A percentile compares a stretch with the other conserved stretches of the same genome.
Conservation (phyloP, 2,113 vertebrate species). For the Ictidomys tridecemlineatus region DNA sequence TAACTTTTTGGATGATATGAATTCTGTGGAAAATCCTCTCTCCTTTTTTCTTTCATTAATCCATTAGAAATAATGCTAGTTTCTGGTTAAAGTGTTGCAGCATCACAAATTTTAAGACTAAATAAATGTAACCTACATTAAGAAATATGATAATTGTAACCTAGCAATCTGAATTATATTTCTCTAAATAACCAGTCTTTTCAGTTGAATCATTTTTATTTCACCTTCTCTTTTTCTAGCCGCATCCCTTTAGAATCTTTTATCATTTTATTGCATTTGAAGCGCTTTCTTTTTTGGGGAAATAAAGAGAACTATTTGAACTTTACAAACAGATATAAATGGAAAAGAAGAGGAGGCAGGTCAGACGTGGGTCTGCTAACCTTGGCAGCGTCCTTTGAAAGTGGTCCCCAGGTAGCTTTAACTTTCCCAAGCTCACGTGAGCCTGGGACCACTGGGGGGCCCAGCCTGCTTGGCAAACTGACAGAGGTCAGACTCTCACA, state of each 20-base stretch:
- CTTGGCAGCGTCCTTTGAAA: slow-evolving; percentile 87
- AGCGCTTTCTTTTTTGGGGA: slow-evolving; percentile 57
- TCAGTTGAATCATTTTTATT: slow-evolving; percentile 53
- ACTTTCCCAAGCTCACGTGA: slow-evolving; percentile 77
- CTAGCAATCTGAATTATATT: slow-evolving; percentile 60
- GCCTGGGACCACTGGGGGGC: slow-evolving; percentile 77
- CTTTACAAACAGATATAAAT: slow-evolving; percentile 81
- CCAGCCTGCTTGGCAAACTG: slow-evolving; percentile 82
- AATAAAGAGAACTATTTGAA: slow-evolving; percentile 49
- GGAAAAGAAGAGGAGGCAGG: slow-evolving; percentile 58
- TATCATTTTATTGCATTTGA: slow-evolving; percentile 68
- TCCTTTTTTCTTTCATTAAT: not conserved
- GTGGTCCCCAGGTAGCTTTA: slow-evolving; percentile 84
- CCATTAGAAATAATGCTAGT: not conserved
- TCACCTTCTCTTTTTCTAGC: slow-evolving; percentile 59
- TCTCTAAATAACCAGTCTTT: slow-evolving; percentile 68
- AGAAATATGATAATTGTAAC: slow-evolving; percentile 63
- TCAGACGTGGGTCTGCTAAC: slow-evolving; percentile 83
- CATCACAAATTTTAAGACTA: not conserved
- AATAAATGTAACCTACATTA: slow-evolving; percentile 9
- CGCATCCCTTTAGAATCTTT: slow-evolving; percentile 67
- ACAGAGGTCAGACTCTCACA: slow-evolving; percentile 89
- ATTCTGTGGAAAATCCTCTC: not conserved
- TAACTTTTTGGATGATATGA: not conserved
- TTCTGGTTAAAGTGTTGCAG: slow-evolving; percentile 2